A percentile compares a stretch with the other conserved stretches of the same genome.
Conservation (phyloP, 1,140 invertebrate species). For the Aphidius gifuensis region DNA sequence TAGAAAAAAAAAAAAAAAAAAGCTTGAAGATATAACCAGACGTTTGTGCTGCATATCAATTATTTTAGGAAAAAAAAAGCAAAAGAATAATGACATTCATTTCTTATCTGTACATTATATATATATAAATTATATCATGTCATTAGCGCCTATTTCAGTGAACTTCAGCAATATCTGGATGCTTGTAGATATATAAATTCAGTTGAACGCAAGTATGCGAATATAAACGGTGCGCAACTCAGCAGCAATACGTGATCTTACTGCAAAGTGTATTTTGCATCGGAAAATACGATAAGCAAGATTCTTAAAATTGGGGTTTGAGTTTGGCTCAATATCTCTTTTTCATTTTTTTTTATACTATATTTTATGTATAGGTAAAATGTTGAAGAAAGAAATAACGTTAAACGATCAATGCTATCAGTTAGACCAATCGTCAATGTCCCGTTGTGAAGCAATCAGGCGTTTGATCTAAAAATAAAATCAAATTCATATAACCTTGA, state of each 20-base stretch:
- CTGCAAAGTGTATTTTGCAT: slow-evolving; percentile 7
- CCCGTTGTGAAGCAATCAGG: background rate
- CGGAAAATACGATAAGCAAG: slow-evolving; percentile 6
- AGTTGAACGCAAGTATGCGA: background rate
- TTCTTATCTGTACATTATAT: too few relatives aligned
- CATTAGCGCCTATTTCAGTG: too few relatives aligned
- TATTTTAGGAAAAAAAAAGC: too few relatives aligned
- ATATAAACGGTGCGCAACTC: slow-evolving; percentile 10
- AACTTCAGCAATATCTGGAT: too few relatives aligned
- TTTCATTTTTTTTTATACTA: slow-evolving; percentile 19
- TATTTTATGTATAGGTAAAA: background rate
- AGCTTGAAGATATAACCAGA: too few relatives aligned
- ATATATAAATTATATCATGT: too few relatives aligned
- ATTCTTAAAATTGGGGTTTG: slow-evolving; percentile 5
- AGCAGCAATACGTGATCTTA: slow-evolving; percentile 14
- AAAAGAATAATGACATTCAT: too few relatives aligned
- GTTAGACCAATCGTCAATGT: slow-evolving; percentile 9
- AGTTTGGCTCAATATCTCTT: slow-evolving; percentile 11
- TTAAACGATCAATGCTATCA: slow-evolving; percentile 12
- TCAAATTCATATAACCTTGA: too few relatives aligned
- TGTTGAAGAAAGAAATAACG: slow-evolving; percentile 6
- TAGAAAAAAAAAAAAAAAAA: too few relatives aligned
- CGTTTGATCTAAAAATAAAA: background rate
- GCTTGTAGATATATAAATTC: too few relatives aligned
- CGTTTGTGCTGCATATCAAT: too few relatives aligned